Percentiles rank a stretch among this genome's conserved stretches.
These are phyloP conservation scores for Nothobranchius furzeri DNA, from an alignment of 2,113 vertebrate genomes.

Conservation along the genomic window DNA sequence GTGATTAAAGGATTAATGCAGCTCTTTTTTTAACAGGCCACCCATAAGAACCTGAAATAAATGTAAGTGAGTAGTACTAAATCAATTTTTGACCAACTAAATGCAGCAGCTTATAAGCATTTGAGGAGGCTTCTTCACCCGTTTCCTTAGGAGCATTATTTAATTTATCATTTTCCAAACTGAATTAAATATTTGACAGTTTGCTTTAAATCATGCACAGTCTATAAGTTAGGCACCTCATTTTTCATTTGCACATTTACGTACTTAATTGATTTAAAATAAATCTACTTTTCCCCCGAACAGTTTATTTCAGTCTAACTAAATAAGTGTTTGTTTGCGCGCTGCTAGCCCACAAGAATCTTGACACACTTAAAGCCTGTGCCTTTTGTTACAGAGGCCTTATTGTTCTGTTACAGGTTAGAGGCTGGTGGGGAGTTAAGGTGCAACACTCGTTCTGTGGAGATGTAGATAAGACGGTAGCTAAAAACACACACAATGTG, in stretches of 20 bases:
- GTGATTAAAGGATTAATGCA: conserved; percentile 53
- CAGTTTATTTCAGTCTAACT: not conserved
- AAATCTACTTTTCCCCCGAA: not conserved
- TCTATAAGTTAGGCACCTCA: not conserved
- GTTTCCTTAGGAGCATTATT: too few species aligned
- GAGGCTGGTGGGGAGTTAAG: conserved; percentile 53
- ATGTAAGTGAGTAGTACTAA: too few species aligned
- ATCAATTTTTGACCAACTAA: too few species aligned
- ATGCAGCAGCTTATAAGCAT: too few species aligned
- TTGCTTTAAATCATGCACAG: conserved; percentile 39
- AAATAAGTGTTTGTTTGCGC: not conserved
- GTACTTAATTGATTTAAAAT: not conserved
- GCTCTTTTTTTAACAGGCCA: conserved; percentile 6
- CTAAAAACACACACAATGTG: conserved; percentile 72
- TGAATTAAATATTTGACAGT: conserved; percentile 39
- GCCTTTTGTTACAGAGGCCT: conserved; percentile 27
- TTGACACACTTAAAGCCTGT: conserved; percentile 27
- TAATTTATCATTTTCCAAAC: conserved; percentile 12
- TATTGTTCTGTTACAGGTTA: conserved; percentile 47
- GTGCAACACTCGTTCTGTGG: conserved; percentile 60
- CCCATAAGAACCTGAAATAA: not conserved
- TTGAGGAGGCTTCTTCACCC: too few species aligned
- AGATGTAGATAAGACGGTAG: conserved; percentile 70
- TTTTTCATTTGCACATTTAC: not conserved
- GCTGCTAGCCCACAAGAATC: conserved; percentile 4